A percentile compares a stretch with the other conserved stretches of the same genome.
phyloP scores from a whole-genome alignment of 2,113 vertebrate genomes.

The Cynopterus brachyotis region DNA sequence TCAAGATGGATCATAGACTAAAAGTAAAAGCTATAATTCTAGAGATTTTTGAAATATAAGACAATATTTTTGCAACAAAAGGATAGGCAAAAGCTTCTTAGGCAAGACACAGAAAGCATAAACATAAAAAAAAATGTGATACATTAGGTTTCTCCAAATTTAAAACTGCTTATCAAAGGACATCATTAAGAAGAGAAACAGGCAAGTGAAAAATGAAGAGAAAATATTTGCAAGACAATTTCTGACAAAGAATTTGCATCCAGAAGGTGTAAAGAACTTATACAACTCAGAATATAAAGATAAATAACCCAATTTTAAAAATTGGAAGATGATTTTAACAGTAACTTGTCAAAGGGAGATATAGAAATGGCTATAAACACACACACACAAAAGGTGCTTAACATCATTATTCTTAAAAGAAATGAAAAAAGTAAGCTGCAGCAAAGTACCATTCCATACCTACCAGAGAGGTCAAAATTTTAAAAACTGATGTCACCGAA shows the following conservation, averaged over 20 bases:
- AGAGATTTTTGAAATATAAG: not conserved
- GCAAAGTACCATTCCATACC: not conserved
- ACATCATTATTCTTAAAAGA: not conserved
- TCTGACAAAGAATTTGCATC: not conserved
- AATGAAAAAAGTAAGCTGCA: not conserved
- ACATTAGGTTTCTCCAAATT: not conserved
- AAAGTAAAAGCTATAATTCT: not conserved
- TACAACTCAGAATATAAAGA: not conserved
- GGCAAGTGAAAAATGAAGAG: not conserved
- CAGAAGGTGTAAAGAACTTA: not conserved
- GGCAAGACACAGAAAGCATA: not conserved
- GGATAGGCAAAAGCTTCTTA: not conserved
- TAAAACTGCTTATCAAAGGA: not conserved
- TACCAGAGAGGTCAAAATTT: not conserved
- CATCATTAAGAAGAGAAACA: not conserved
- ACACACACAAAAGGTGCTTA: not conserved
- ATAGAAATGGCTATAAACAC: not conserved
- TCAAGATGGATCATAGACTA: not conserved
- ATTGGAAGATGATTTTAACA: not conserved
- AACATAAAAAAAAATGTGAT: not conserved
- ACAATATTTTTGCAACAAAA: not conserved
- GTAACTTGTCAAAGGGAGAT: not conserved
- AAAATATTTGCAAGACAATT: not conserved
- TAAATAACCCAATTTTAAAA: not conserved
- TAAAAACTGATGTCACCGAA: not conserved